Percentiles rank a stretch among this genome's conserved stretches.
Evolutionary conservation across 2,888 invertebrate genomes (phyloP).

Genomic region (Psylliodes chrysocephalus): DNA sequence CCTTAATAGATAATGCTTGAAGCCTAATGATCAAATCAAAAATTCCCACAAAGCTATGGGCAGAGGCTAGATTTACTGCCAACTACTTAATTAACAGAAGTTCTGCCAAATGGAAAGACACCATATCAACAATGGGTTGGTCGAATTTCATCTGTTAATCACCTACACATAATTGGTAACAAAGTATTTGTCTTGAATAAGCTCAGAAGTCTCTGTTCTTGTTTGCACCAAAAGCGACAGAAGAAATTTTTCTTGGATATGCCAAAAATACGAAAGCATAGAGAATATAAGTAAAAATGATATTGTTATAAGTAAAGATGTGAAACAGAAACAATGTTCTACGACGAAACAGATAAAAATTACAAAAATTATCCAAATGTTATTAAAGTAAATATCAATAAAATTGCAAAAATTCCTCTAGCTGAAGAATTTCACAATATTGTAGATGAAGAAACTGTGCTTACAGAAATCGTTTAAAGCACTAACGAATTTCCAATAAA

Average conservation of each 20-base stretch:
- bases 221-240: not conserved
- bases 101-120: not conserved
- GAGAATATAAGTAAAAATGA: not conserved
- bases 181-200: not conserved
- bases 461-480: too few species aligned
- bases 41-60: not conserved
- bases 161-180: not conserved
- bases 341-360: too few species aligned
- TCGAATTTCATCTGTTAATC: not conserved
- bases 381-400: too few species aligned
- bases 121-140: too few species aligned
- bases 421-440: too few species aligned
- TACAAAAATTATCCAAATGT: too few species aligned
- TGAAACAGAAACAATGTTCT: not conserved
- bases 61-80: not conserved
- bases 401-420: too few species aligned
- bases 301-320: not conserved
- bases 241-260: not conserved
- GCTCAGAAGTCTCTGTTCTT: not conserved
- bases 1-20: not conserved
- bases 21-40: not conserved
- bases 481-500: too few species aligned
- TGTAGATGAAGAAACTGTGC: too few species aligned
- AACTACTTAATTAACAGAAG: slow-evolving; percentile 1
- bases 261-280: not conserved